Evolutionary conservation across 2,113 vertebrate species (phyloP).

Genomic region (Cochlearius cochlearius): DNA sequence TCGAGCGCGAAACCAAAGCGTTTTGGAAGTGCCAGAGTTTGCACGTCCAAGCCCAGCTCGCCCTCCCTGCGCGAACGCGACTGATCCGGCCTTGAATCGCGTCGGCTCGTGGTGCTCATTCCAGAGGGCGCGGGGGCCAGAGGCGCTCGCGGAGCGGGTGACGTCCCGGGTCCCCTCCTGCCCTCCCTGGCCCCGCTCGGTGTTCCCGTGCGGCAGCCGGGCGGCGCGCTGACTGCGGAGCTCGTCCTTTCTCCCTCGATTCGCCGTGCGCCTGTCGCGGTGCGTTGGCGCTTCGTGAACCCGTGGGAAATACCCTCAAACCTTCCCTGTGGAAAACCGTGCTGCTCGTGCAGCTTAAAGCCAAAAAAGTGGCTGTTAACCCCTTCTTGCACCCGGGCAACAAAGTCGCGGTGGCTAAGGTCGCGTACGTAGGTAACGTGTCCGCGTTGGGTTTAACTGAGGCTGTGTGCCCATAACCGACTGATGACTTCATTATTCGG

Average conservation of each 20-base stretch:
- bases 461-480: background rate
- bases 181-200: too few species aligned
- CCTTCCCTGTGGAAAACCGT: background rate
- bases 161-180: accelerated
- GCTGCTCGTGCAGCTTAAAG: background rate
- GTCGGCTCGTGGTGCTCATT: accelerated
- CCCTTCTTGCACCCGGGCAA: background rate
- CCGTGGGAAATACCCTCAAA: background rate
- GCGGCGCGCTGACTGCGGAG: accelerated
- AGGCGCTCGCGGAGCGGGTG: accelerated
- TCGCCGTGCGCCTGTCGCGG: accelerated
- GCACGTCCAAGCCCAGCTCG: accelerated
- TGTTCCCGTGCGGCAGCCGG: accelerated
- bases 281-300: background rate
- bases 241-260: accelerated
- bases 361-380: background rate
- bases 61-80: too few species aligned
- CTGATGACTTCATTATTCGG: background rate
- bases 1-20: background rate
- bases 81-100: accelerated
- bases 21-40: too few species aligned
- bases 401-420: background rate
- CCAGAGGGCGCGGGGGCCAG: accelerated
- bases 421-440: accelerated
- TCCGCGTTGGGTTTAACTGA: background rate